Evolutionary conservation across 2,113 vertebrate species (phyloP).

Genomic region (Eulemur macaco): DNA sequence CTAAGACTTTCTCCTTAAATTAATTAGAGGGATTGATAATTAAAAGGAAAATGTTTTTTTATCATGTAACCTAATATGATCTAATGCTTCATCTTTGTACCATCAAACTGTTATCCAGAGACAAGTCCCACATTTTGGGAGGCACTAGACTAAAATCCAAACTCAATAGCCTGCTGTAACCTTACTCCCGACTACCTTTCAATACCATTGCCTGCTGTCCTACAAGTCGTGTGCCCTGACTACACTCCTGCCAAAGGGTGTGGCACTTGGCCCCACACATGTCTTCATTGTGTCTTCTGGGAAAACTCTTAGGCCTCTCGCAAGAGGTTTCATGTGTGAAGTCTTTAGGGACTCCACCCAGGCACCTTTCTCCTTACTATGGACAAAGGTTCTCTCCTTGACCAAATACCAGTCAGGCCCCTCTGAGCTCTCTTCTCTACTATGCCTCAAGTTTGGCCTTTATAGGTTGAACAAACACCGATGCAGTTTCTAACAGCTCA

Average conservation of each 20-base stretch:
- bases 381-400: background rate
- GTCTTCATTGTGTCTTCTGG: background rate
- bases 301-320: background rate
- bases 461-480: background rate
- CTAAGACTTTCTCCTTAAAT: conserved; percentile 7
- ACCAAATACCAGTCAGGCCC: background rate
- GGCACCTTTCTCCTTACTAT: background rate
- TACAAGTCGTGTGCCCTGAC: background rate
- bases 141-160: background rate
- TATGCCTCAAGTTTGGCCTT: background rate
- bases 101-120: background rate
- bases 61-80: background rate
- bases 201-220: background rate
- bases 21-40: background rate
- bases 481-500: background rate
- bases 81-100: background rate
- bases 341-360: background rate
- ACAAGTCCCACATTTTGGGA: background rate
- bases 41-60: background rate
- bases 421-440: background rate
- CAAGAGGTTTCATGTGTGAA: background rate
- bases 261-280: background rate
- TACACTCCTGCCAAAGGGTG: background rate
- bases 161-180: background rate
- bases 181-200: background rate